Conservation (phyloP, 2,113 vertebrate species). For the Hippocampus mohnikei region DNA sequence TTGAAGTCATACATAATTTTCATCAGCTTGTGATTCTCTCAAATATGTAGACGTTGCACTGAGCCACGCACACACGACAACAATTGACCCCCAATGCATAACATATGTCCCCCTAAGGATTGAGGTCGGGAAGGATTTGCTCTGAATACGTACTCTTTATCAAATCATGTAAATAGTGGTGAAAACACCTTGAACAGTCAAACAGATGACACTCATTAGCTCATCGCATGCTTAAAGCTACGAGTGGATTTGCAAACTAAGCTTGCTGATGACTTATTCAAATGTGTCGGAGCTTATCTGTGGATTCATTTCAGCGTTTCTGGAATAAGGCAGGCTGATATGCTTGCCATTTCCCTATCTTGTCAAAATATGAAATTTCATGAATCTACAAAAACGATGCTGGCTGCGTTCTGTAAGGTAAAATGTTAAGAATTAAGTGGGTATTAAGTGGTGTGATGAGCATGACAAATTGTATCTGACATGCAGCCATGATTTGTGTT, state of each 20-base stretch:
- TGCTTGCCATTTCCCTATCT: conserved; percentile 42
- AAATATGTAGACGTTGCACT: no score
- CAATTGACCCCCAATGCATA: no score
- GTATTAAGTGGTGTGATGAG: neutral
- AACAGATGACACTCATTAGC: neutral
- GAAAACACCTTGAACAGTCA: conserved; percentile 1
- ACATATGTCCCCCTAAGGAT: no score
- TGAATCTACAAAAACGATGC: conserved; percentile 46
- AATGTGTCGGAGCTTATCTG: conserved; percentile 40
- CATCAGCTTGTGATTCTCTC: no score
- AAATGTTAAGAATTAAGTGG: neutral
- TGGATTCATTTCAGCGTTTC: conserved; percentile 49
- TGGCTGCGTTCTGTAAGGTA: conserved; percentile 8
- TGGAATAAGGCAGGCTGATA: conserved; percentile 38
- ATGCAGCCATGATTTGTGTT: neutral
- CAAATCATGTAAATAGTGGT: neutral
- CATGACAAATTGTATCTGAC: neutral
- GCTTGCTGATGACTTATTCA: conserved; percentile 42
- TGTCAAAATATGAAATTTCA: conserved; percentile 47
- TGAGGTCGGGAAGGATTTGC: no score
- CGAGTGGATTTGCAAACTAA: conserved; percentile 26
- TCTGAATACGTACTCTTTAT: neutral
- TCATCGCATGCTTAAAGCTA: neutral
- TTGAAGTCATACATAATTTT: no score
- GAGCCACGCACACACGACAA: no score